These are phyloP conservation scores for Saccopteryx bilineata DNA, from an alignment of 2,113 vertebrate genomes.

Conservation along the genomic window DNA sequence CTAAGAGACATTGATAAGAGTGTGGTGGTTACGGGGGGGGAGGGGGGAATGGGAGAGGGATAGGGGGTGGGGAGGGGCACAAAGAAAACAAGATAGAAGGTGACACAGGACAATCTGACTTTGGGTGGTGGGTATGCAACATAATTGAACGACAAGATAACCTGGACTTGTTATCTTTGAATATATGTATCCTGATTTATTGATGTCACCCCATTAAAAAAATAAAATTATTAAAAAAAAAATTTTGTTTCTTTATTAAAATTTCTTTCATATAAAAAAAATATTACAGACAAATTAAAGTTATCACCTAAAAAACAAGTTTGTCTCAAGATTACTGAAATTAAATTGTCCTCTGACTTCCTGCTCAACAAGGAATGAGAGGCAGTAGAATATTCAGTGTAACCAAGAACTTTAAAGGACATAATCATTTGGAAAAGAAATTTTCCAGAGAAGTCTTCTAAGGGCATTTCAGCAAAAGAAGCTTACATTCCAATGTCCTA, in stretches of 20 bases:
- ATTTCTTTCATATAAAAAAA: not conserved
- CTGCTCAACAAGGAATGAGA: slow-evolving; percentile 41
- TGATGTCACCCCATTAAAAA: too few relatives aligned
- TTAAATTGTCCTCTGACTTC: not conserved
- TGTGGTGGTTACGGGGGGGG: too few relatives aligned
- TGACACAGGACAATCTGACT: too few relatives aligned
- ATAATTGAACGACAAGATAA: too few relatives aligned
- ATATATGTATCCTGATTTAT: too few relatives aligned
- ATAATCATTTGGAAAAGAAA: not conserved
- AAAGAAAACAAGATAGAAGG: too few relatives aligned
- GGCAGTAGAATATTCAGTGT: not conserved
- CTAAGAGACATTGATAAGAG: too few relatives aligned
- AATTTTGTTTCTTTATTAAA: not conserved
- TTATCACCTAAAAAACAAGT: slow-evolving; percentile 20
- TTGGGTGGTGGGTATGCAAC: too few relatives aligned
- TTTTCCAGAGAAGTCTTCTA: slow-evolving; percentile 28
- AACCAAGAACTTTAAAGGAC: slow-evolving; percentile 27
- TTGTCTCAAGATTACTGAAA: slow-evolving; percentile 49
- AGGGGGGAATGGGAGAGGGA: too few relatives aligned
- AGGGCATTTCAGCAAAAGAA: slow-evolving; percentile 52
- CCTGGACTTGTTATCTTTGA: too few relatives aligned
- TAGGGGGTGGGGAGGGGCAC: too few relatives aligned
- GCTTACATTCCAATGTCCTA: slow-evolving; percentile 39
- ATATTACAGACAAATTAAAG: not conserved
- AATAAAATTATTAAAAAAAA: too few relatives aligned